Conservation (phyloP, 2,797 vertebrate genomes). For the Acanthis flammea region DNA sequence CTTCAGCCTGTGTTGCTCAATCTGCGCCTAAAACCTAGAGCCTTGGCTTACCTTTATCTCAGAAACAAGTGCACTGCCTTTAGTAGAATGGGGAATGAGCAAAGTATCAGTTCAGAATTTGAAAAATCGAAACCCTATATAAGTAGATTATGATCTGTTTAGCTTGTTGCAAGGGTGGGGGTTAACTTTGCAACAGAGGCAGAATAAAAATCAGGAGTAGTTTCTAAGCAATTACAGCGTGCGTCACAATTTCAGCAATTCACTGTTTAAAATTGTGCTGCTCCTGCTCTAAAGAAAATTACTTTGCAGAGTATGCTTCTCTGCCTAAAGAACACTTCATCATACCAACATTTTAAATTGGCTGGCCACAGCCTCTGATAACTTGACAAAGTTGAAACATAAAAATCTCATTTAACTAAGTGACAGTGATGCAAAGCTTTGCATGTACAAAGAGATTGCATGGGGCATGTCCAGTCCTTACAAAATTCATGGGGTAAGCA, state of each 20-base stretch:
- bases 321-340: neutral
- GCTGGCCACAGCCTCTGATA: neutral
- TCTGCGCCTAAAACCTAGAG: neutral
- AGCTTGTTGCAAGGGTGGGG: neutral
- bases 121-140: neutral
- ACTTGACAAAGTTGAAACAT: neutral
- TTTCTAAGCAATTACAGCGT: neutral
- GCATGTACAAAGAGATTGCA: neutral
- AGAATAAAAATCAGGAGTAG: constrained; percentile 2
- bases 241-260: neutral
- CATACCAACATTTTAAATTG: neutral
- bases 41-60: neutral
- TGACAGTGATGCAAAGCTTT: neutral
- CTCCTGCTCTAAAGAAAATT: neutral
- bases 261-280: neutral
- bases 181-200: neutral
- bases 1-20: neutral
- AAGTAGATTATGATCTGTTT: neutral
- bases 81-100: neutral
- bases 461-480: neutral
- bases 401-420: neutral
- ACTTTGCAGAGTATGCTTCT: neutral
- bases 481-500: neutral
- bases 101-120: neutral
- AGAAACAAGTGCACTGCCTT: neutral